A percentile compares a stretch with the other conserved stretches of the same genome.
These are phyloP conservation scores for Sciurus niger DNA, from an alignment of 2,113 vertebrate genomes.

Conservation along the genomic window DNA sequence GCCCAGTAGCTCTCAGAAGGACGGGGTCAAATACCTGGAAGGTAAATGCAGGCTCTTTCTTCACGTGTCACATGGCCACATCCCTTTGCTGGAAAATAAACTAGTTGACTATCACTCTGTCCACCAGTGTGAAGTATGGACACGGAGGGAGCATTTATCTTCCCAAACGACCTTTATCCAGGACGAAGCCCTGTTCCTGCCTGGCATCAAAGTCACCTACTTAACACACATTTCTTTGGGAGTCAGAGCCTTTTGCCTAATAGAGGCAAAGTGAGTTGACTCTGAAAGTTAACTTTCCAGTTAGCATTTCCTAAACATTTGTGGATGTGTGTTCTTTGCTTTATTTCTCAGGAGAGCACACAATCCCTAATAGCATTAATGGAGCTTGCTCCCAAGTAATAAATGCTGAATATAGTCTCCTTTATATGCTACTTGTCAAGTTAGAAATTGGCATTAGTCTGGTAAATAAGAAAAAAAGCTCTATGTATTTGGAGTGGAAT, in stretches of 20 bases:
- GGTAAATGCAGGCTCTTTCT: conserved; percentile 72
- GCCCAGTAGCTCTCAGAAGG: conserved; percentile 65
- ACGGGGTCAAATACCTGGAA: conserved; percentile 78
- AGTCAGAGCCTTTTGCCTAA: conserved; percentile 24
- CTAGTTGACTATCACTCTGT: conserved; percentile 73
- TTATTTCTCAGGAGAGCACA: neutral
- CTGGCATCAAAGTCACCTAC: conserved; percentile 71
- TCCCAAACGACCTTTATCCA: conserved; percentile 75
- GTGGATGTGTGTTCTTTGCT: neutral
- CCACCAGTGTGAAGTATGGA: conserved; percentile 47
- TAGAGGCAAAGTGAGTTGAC: neutral
- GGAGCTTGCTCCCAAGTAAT: fast-evolving
- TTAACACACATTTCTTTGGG: conserved; percentile 26
- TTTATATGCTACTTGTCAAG: neutral
- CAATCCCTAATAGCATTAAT: neutral
- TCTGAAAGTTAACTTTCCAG: conserved; percentile 22
- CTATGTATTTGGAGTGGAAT: neutral
- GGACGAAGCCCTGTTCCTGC: conserved; percentile 69
- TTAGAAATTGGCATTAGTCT: conserved; percentile 20
- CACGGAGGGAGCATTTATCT: conserved; percentile 67
- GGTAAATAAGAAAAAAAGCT: neutral
- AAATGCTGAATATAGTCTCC: neutral
- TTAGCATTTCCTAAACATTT: conserved; percentile 28
- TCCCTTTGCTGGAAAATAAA: conserved; percentile 81
- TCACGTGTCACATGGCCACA: conserved; percentile 45